Base-by-base conservation (phyloP, 1,140 invertebrate species). In the Ceratoteleas bidentatus region DNA sequence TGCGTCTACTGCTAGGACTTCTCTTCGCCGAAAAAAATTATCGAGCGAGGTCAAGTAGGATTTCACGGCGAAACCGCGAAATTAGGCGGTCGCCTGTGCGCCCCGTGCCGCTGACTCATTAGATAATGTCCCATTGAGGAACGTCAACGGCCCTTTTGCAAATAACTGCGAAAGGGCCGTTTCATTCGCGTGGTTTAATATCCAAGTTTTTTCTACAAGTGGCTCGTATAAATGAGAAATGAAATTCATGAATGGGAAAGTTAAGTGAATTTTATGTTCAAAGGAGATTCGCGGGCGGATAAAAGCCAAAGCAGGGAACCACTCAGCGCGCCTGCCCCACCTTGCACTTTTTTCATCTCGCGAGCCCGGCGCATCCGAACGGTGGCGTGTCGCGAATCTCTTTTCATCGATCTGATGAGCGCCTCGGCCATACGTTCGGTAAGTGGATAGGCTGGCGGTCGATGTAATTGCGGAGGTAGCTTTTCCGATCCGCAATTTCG, bases 321-420 rank as follows among this genome's bases (percentile, higher is more conserved):
- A 38, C 69, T 58, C 62, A 47, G 76, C 33, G 66, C 72, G 61
- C 72, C 34, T 13, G 58, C 65, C 54, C 56, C 45, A 64, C 68
- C 47, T 77, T 74, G 69, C 54, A 60, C 56, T 74, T 81, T 84
- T 81, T 74, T 78, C 80, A 75, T 81, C 56, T 61, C 47, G 43
- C 68, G 75, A 61, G 53, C 64, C 65, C 72, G 57, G 66, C 65
- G 68, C 62, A 76, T 60, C 81, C 77, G 79, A 84, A 72, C 65
- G 83, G 80, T 87, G 75, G 84, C 87, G 87, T 89, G 86, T 85
- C 85, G 84, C 81, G 84, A 88, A 87, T 89, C 87, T 88, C 86
- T 88, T 85, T 86, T 89, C 87, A 89, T 90, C 87, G 86, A 90
- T 89, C 85, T 87, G 84, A 88, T 88, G 87, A 87, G 84, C 87